Conservation (phyloP, 2,888 invertebrate species). For the Amblyteles armatorius region DNA sequence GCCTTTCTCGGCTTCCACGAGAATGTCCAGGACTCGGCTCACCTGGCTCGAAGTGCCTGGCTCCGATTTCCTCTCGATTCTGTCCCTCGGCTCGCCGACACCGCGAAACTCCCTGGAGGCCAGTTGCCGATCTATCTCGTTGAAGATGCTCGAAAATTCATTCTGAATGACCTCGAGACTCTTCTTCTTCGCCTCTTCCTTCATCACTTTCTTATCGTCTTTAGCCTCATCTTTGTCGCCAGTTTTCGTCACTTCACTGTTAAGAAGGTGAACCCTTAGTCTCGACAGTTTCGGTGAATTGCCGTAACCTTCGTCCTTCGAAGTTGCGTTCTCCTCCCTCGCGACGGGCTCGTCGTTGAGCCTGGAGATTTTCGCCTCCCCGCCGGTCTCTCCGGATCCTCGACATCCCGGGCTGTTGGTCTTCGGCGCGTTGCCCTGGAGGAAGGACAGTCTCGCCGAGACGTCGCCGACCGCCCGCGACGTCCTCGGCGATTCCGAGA, state of each 20-base stretch:
- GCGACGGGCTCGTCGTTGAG: constrained; percentile 37
- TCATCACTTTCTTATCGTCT: constrained; percentile 23
- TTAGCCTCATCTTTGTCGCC: constrained; percentile 24
- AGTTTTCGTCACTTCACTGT: constrained; percentile 31
- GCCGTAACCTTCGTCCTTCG: constrained; percentile 38
- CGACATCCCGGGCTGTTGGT: constrained; percentile 25
- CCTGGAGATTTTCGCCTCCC: constrained; percentile 35
- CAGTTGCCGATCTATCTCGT: constrained; percentile 78
- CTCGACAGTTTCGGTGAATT: constrained; percentile 66
- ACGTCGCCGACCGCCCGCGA: constrained; percentile 35
- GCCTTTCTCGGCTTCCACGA: constrained; percentile 76
- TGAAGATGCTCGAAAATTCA: constrained; percentile 80
- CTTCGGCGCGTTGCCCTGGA: constrained; percentile 51
- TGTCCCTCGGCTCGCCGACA: constrained; percentile 48
- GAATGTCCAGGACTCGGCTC: constrained; percentile 77
- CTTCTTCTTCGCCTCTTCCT: constrained; percentile 20
- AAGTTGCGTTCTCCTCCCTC: constrained; percentile 31
- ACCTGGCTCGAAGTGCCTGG: constrained; percentile 75
- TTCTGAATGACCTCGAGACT: constrained; percentile 54
- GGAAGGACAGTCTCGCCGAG: constrained; percentile 59
- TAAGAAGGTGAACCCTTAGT: constrained; percentile 32
- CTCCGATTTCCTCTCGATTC: constrained; percentile 60
- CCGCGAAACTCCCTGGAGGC: constrained; percentile 70
- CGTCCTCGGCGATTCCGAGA: constrained; percentile 34
- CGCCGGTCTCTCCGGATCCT: background rate